A percentile compares a stretch with the other conserved stretches of the same genome.
Conservation (phyloP, 2,888 invertebrate species). For the Scotopteryx bipunctaria region DNA sequence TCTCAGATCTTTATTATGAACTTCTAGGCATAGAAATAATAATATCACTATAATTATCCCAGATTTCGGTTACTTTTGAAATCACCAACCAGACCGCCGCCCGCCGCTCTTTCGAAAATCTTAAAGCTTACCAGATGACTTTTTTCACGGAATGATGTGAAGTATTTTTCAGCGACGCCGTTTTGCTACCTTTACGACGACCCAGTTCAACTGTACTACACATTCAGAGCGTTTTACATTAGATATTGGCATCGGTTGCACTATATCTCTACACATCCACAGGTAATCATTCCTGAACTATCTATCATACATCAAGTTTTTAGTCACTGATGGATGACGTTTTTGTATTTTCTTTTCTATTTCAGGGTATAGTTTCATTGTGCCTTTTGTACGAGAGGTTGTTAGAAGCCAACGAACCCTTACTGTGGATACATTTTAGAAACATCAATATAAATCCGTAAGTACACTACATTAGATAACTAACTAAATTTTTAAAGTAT, state of each 20-base stretch:
- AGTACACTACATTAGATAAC: slow-evolving; percentile 71
- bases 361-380: slow-evolving; percentile 92
- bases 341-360: too few species aligned
- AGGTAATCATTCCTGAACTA: slow-evolving; percentile 74
- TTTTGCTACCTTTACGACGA: slow-evolving; percentile 97
- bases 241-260: slow-evolving; percentile 96
- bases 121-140: too few species aligned
- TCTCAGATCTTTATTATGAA: too few species aligned
- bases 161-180: slow-evolving; percentile 91
- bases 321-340: background rate
- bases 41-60: too few species aligned
- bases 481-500: background rate
- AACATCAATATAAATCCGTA: slow-evolving; percentile 96
- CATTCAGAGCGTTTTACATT: slow-evolving; percentile 95
- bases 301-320: too few species aligned
- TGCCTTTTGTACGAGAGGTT: slow-evolving; percentile 95
- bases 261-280: slow-evolving; percentile 95
- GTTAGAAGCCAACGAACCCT: slow-evolving; percentile 94
- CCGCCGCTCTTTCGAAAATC: too few species aligned
- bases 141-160: too few species aligned
- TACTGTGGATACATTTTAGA: slow-evolving; percentile 95
- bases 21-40: too few species aligned
- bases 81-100: too few species aligned
- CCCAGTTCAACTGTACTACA: slow-evolving; percentile 92
- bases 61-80: too few species aligned